Evolutionary conservation across 1,140 invertebrate species (phyloP).

Genomic region (Papilio aristodemus): DNA sequence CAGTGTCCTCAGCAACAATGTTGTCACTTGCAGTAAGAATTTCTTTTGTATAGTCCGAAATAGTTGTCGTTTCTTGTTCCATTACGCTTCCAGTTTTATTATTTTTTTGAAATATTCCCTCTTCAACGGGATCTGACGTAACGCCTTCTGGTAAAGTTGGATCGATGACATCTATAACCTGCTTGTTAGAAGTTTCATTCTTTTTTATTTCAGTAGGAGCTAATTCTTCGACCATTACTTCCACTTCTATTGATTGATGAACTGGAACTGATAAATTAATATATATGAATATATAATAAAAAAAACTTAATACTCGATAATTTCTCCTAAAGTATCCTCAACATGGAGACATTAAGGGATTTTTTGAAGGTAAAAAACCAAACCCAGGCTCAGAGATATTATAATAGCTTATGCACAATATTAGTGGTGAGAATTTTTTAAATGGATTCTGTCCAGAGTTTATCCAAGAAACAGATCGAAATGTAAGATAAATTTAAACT

Average conservation of each 20-base stretch:
- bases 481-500: too few relatives aligned
- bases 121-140: neutral
- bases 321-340: too few relatives aligned
- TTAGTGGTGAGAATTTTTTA: too few relatives aligned
- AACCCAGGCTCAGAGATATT: too few relatives aligned
- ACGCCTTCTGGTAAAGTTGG: neutral
- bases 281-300: neutral
- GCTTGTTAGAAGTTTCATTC: slow-evolving; percentile 13
- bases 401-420: too few relatives aligned
- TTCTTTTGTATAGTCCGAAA: slow-evolving; percentile 20
- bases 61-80: neutral
- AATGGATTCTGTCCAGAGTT: too few relatives aligned
- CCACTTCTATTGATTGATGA: slow-evolving; percentile 29
- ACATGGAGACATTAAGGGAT: too few relatives aligned
- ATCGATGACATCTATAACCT: slow-evolving; percentile 18
- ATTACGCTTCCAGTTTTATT: neutral
- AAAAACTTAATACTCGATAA: too few relatives aligned
- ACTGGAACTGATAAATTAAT: slow-evolving; percentile 31
- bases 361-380: too few relatives aligned
- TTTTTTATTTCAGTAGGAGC: slow-evolving; percentile 14
- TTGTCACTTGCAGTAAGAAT: slow-evolving; percentile 30
- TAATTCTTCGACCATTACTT: slow-evolving; percentile 37
- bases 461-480: too few relatives aligned
- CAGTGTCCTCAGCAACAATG: neutral
- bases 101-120: neutral